Percentiles rank a stretch among this genome's conserved stretches.
Conservation (phyloP, 2,113 vertebrate species). For the Pagrus major region DNA sequence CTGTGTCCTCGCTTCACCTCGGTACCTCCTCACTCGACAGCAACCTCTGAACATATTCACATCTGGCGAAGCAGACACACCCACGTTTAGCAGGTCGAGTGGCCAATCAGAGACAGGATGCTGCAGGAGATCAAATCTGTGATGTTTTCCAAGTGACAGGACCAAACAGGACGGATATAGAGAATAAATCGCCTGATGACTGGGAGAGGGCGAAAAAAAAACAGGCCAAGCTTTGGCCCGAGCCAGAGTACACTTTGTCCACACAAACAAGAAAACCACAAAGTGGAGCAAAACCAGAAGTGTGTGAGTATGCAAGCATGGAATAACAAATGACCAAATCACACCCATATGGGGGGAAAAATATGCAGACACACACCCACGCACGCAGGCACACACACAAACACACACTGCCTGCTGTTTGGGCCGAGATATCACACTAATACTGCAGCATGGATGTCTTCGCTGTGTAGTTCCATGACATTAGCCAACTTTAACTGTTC, state of each 20-base stretch:
- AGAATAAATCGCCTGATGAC: not conserved
- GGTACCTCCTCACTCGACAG: not conserved
- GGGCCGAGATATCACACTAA: not conserved
- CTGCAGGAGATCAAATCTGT: not conserved
- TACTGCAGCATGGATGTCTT: not conserved
- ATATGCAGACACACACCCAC: slow-evolving; percentile 38
- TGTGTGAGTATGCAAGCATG: slow-evolving; percentile 47
- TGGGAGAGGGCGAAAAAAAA: not conserved
- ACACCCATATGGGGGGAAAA: slow-evolving; percentile 50
- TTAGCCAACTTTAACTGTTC: slow-evolving; percentile 22
- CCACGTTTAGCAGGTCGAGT: not conserved
- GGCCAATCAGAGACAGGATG: not conserved
- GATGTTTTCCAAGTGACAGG: not conserved
- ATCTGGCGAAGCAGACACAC: slow-evolving; percentile 4
- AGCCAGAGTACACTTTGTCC: slow-evolving; percentile 54
- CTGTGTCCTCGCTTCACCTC: slow-evolving; percentile 67
- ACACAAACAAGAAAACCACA: slow-evolving; percentile 75
- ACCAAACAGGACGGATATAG: not conserved
- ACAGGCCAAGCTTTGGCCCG: slow-evolving; percentile 26
- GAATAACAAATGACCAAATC: slow-evolving; percentile 67
- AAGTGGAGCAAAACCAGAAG: slow-evolving; percentile 52
- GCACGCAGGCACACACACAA: slow-evolving; percentile 14
- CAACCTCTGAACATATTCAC: slow-evolving; percentile 21
- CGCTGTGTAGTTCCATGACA: slow-evolving; percentile 12
- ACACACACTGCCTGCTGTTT: slow-evolving; percentile 1